Evolutionary conservation across 2,888 invertebrate genomes (phyloP), one percentile per base, ranked within the genome.

Genomic region (Pachymerium ferrugineum): DNA sequence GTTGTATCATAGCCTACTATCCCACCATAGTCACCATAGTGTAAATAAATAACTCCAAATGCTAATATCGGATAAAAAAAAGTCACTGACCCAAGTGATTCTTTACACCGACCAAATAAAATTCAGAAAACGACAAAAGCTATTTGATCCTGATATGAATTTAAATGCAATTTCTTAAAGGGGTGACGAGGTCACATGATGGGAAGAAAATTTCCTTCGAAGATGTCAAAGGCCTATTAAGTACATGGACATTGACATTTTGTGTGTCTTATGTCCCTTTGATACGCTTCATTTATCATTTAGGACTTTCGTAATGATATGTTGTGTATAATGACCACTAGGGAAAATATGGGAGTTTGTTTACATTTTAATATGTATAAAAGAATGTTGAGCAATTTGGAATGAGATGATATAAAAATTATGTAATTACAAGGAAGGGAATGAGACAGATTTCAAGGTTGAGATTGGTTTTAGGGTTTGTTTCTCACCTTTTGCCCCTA

Each of bases 201-300:
- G 14, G 62, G 28, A 28, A 62, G 54, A 54, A 28, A 62, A 12
- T 28, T 22, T 54, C 22, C 19, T 62, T 62, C 28, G 62, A 62
- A 62, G 62, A 62, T 62, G 62, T 62, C 62, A 62, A 62, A 62
- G 62, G 12, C 62, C 62, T 62, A 28, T 62, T n/a, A 62, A 62
- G 22, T n/a, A 62, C 62, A 62, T 62, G 62, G 62, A 62, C 62
- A 62, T 62, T 62, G 62, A 62, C 62, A 62, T n/a, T n/a, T n/a
- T n/a, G n/a, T 62, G 62, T 25, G 62, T 25, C 62, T 62, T 28
- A 28, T 54, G 62, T 62, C 62, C 62, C 62, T 62, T n/a, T 62
- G 62, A 62, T 62, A 25, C 62, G 62, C 62, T 62, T 62, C 62
- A 62, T 62, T 62, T 62, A 28, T 62, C 62, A 62, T 62, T n/a